Conservation (phyloP, 2,888 invertebrate species). For the Gnatocerus cornutus region DNA sequence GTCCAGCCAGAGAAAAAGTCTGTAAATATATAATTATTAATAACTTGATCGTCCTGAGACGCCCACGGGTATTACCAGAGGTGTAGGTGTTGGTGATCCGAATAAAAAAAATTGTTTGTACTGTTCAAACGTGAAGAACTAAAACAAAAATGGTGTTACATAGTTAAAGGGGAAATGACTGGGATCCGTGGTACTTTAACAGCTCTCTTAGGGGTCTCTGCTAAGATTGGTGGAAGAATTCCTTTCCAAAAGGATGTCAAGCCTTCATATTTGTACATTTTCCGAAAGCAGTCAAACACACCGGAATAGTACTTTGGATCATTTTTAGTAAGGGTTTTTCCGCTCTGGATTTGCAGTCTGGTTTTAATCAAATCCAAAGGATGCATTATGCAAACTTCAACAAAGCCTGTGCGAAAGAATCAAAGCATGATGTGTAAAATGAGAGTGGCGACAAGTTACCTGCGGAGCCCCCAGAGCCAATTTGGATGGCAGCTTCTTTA, state of each 20-base stretch:
- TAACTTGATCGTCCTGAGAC: neutral
- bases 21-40: conserved; percentile 70
- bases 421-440: conserved; percentile 3
- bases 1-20: conserved; percentile 91
- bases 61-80: conserved; percentile 76
- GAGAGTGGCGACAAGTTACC: conserved; percentile 71
- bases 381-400: conserved; percentile 97
- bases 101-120: conserved; percentile 90
- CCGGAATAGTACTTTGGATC: conserved; percentile 80
- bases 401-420: conserved; percentile 76
- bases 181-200: conserved; percentile 77
- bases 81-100: conserved; percentile 83
- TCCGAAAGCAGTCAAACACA: conserved; percentile 88
- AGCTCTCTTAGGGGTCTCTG: conserved; percentile 96
- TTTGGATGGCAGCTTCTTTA: conserved; percentile 85
- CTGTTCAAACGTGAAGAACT: conserved; percentile 95
- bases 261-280: conserved; percentile 92
- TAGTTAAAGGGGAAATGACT: conserved; percentile 18
- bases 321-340: conserved; percentile 66
- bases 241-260: conserved; percentile 93
- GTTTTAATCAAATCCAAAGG: conserved; percentile 96
- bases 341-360: conserved; percentile 84
- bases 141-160: conserved; percentile 60
- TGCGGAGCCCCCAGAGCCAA: conserved; percentile 92
- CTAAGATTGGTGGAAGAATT: conserved; percentile 92